These are phyloP conservation scores for Trachelus troglodyta DNA, from an alignment of 2,888 invertebrate species.

Conservation along the genomic window DNA sequence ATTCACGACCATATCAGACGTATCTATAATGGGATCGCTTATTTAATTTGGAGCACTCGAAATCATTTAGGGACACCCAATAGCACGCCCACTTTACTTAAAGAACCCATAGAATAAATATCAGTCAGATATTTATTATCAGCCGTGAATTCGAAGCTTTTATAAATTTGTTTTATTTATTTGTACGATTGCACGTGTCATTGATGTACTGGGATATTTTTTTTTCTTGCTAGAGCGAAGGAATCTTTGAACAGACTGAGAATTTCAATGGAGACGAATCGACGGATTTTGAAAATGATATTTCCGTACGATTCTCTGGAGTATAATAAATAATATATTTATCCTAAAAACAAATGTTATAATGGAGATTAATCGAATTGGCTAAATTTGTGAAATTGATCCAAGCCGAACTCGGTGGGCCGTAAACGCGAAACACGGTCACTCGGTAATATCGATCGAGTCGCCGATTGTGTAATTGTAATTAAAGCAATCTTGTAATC, in stretches of 20 bases:
- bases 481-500: constrained; percentile 53
- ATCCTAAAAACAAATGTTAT: too few species aligned
- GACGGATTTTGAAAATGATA: too few species aligned
- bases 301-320: too few species aligned
- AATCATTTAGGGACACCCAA: constrained; percentile 20
- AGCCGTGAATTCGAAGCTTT: constrained; percentile 28
- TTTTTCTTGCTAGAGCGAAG: too few species aligned
- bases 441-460: constrained; percentile 27
- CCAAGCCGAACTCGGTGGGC: background rate
- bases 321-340: too few species aligned
- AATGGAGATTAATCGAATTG: too few species aligned
- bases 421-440: background rate
- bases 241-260: rapidly evolving
- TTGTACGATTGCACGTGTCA: background rate
- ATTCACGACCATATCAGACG: background rate
- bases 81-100: constrained; percentile 23
- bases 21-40: constrained; percentile 29
- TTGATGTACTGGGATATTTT: too few species aligned
- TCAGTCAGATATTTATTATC: constrained; percentile 40
- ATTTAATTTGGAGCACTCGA: constrained; percentile 24
- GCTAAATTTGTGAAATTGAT: too few species aligned
- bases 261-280: too few species aligned
- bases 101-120: constrained; percentile 18
- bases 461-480: constrained; percentile 51
- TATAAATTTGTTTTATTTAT: background rate